Percentiles rank a stretch among this genome's conserved stretches.
Evolutionary conservation across 53 echinoderm and acorn worm species (phyloP).

Genomic region (Luidia sarsii): DNA sequence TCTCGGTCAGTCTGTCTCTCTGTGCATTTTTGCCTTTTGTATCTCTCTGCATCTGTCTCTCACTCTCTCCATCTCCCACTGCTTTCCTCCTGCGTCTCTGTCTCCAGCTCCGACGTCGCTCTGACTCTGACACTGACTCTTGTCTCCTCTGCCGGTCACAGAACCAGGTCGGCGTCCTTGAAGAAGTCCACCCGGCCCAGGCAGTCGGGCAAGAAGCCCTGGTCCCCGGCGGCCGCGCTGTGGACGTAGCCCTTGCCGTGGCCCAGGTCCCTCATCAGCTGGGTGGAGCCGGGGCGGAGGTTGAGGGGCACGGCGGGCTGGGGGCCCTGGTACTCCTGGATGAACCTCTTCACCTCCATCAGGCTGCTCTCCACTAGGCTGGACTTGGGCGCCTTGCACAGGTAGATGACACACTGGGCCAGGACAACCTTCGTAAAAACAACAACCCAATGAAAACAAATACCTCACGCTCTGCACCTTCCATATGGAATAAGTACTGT

Average conservation of each 20-base stretch:
- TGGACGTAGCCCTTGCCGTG: conserved; percentile 70
- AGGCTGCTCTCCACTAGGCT: conserved; percentile 60
- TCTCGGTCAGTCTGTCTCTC: too few relatives aligned
- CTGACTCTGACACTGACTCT: too few relatives aligned
- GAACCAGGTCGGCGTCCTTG: background rate
- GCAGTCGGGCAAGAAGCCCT: conserved; percentile 65
- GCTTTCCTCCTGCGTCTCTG: too few relatives aligned
- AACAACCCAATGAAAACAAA: too few relatives aligned
- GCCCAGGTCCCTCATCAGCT: conserved; percentile 65
- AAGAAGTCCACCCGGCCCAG: conserved; percentile 65
- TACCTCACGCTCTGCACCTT: too few relatives aligned
- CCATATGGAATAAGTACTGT: too few relatives aligned
- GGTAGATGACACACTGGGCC: conserved; percentile 90
- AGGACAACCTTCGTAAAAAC: conserved; percentile 63
- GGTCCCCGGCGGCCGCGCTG: conserved; percentile 52
- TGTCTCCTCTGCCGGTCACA: too few relatives aligned
- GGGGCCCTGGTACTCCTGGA: conserved; percentile 72
- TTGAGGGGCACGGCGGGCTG: conserved; percentile 86
- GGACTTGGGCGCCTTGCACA: conserved; percentile 85
- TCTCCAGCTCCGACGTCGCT: too few relatives aligned
- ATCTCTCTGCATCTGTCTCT: too few relatives aligned
- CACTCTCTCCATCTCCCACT: too few relatives aligned
- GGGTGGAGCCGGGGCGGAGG: conserved; percentile 69
- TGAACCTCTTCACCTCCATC: conserved; percentile 71
- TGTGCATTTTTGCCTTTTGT: too few relatives aligned